phyloP scores from a whole-genome alignment of 2,888 invertebrate genomes.

The Axea sp. region DNA sequence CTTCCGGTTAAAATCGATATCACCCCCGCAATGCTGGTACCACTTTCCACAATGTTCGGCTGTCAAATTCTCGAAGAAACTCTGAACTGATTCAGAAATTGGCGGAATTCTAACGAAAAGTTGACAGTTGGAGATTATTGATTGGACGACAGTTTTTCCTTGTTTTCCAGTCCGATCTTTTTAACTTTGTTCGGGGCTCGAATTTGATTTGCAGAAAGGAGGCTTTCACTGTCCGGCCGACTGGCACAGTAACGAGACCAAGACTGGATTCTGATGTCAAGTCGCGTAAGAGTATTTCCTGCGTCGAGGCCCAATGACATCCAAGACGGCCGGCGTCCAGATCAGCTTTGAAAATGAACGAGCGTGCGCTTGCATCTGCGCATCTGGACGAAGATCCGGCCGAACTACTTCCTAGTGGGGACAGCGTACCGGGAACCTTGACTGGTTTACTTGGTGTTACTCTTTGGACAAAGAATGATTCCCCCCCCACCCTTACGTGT shows the following conservation, averaged over 20 bases:
- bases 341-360: conserved; percentile 20
- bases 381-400: conserved; percentile 37
- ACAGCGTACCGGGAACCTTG: conserved; percentile 33
- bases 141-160: too few species aligned
- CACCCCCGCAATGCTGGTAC: too few species aligned
- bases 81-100: too few species aligned
- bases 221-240: conserved; percentile 22
- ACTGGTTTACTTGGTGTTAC: conserved; percentile 8
- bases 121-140: too few species aligned
- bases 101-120: too few species aligned
- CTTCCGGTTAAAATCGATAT: not conserved
- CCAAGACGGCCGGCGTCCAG: conserved; percentile 28
- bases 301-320: conserved; percentile 10
- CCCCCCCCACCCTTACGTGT: not conserved
- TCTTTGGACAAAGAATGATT: conserved; percentile 3
- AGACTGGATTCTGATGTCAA: conserved; percentile 23
- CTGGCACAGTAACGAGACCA: conserved; percentile 20
- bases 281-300: conserved; percentile 16
- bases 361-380: conserved; percentile 48
- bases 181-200: too few species aligned
- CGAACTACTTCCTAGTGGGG: conserved; percentile 35
- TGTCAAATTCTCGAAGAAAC: too few species aligned
- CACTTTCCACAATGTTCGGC: too few species aligned
- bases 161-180: too few species aligned
- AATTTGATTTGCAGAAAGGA: too few species aligned